Base-by-base conservation (phyloP, 2,113 vertebrate genomes). In the Callipepla squamata region DNA sequence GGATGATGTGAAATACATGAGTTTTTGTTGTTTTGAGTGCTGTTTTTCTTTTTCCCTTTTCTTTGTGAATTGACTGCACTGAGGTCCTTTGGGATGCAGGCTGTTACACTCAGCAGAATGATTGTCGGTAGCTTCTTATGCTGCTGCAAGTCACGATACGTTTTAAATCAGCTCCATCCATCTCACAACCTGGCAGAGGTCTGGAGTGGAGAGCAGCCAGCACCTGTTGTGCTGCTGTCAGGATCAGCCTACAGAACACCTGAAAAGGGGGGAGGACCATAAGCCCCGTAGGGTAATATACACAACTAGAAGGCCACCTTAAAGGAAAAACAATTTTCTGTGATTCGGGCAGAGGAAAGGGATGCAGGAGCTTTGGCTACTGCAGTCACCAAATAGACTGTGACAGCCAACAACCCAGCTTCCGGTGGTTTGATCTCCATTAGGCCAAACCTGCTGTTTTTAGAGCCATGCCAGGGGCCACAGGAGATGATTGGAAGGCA, bases 151-250 rank as follows among this genome's bases (percentile, higher is more conserved):
- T 73, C 67, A 79, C 4, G 1, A 11, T 68, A 69, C 0, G 0
- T 80, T 95, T 91, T 93, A 70, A 89, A 85, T 12, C 45, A 58
- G 12, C 26, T 87, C 50, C 45, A 57, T 87, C 76, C 38, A 47
- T 87, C 82, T 93, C 34, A 13, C 12, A 51, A 1, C 50, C 61
- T 74, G 72, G 72, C 85, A 91, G 72, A 80, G 17, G 26, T 51
- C 57, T 89, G 69, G 25, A 70, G 55, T 28, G 67, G 77, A 84
- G 47, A 81, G 62, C 28, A 85, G 78, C 58, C 61, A 76, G 69
- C 47, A 65, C 59, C 17, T 80, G 70, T 90, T 83, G 55, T 90
- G 57, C 57, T 86, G 40, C 18, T 40, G 13, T 30, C 26, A 72
- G 50, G 59, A 34, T 80, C 80, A 80, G 25, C 18, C 50, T 62